These are phyloP conservation scores for Leptinotarsa tumamoca DNA, from an alignment of 2,888 invertebrate species.

Conservation along the genomic window DNA sequence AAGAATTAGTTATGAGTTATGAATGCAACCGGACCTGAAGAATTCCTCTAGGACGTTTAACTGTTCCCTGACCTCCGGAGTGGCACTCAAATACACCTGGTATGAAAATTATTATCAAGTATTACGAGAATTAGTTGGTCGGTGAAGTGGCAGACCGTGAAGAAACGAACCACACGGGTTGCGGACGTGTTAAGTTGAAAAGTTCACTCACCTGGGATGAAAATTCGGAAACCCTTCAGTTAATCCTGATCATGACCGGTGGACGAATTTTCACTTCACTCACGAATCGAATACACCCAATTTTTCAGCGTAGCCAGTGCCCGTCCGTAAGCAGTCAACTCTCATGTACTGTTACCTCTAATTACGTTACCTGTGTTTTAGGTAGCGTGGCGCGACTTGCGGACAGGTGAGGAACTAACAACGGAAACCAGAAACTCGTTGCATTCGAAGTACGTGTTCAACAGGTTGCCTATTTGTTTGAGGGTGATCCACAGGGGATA, in stretches of 20 bases:
- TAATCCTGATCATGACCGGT: conserved; percentile 40
- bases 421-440: not conserved
- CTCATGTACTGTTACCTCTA: conserved; percentile 50
- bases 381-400: conserved; percentile 46
- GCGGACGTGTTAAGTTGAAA: conserved; percentile 46
- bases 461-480: conserved; percentile 14
- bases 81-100: conserved; percentile 2
- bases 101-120: conserved; percentile 15
- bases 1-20: conserved; percentile 9
- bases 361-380: conserved; percentile 51
- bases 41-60: conserved; percentile 43
- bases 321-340: conserved; percentile 29
- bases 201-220: conserved; percentile 21
- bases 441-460: not conserved
- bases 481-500: not conserved
- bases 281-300: conserved; percentile 50
- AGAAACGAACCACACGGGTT: conserved; percentile 34
- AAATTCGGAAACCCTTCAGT: conserved; percentile 19
- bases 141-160: conserved; percentile 41
- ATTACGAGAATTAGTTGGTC: not conserved
- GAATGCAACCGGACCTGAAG: conserved; percentile 38
- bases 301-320: conserved; percentile 38
- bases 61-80: conserved; percentile 39
- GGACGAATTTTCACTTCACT: conserved; percentile 31
- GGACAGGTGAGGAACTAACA: conserved; percentile 47